Evolutionary conservation across 2,113 vertebrate genomes (phyloP), one percentile per base, ranked within the genome.

Genomic region (Dinomys branickii): DNA sequence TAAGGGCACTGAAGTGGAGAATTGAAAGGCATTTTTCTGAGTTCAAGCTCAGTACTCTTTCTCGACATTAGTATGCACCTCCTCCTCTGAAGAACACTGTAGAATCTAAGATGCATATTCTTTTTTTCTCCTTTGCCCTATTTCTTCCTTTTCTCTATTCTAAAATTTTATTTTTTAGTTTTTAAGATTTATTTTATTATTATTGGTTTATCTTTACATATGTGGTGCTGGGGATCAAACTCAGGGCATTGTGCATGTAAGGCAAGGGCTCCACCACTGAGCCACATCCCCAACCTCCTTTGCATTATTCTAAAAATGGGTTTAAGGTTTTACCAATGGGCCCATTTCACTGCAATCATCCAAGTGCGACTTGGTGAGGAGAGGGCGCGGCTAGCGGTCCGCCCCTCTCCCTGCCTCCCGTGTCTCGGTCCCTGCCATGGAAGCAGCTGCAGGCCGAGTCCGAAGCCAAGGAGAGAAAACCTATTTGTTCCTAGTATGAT

Each of bases 401-500:
- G 78, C 61, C 80, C 59, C 0, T 0, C 2, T n/a, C n/a, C n/a
- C n/a, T n/a, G n/a, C n/a, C n/a, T n/a, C n/a, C n/a, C 5, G 5
- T 26, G 61, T 65, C 81, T 59, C 56, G 50, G 2, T 0, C 73
- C 58, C 88, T 85, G 73, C 65, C 52, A 33, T 44, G 90, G 80
- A 93, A 87, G 73, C 47, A 47, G 78, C 81, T 75, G 35, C 33
- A 94, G 80, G 54, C 58, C 0, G 0, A 14, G 67, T 59, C 75
- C 17, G 73, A 78, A 94, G 83, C 50, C 87, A 91, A 90, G 93
- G 69, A 61, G 65, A 71, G 63, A 81, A 94, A 92, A 87, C 0
- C 0, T 89, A 93, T 91, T 95, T 90, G 33, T 35, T 83, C 71
- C 71, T 81, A 86, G 91, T 95, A 90, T 61, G 90, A 94, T 88